Percentiles rank a stretch among this genome's conserved stretches.
Evolutionary conservation across 2,797 vertebrate species (phyloP).

Genomic region (Pelochelys cantorii): DNA sequence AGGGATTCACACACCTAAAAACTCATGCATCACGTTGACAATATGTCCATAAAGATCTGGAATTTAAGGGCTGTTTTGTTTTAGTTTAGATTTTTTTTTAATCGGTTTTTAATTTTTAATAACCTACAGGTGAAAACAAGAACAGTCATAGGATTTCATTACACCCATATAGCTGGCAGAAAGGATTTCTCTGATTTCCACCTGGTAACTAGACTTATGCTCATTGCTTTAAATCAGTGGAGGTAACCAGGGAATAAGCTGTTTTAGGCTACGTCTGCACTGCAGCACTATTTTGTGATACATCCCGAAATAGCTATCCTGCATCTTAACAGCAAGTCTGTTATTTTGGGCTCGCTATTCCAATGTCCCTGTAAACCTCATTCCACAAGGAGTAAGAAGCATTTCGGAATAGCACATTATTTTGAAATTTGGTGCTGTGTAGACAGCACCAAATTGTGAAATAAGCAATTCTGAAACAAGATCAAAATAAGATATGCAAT

Average conservation of each 20-base stretch:
- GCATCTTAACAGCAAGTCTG: too few species aligned
- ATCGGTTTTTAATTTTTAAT: constrained; percentile 66
- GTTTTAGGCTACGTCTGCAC: too few species aligned
- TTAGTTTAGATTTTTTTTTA: constrained; percentile 58
- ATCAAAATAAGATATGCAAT: too few species aligned
- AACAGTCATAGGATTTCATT: constrained; percentile 20
- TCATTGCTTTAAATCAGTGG: not conserved
- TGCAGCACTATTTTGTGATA: too few species aligned
- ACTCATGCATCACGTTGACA: constrained; percentile 68
- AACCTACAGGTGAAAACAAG: constrained; percentile 45
- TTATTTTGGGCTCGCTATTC: too few species aligned
- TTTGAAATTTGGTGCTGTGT: too few species aligned
- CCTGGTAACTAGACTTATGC: not conserved
- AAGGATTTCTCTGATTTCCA: constrained; percentile 12
- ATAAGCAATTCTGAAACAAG: too few species aligned
- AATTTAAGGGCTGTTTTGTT: constrained; percentile 27
- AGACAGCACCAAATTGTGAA: too few species aligned
- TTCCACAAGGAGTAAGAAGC: too few species aligned
- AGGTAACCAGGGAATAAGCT: not conserved
- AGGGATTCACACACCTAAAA: constrained; percentile 70
- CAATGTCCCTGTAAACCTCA: too few species aligned
- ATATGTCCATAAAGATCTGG: constrained; percentile 45
- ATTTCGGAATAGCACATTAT: too few species aligned
- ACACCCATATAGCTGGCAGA: not conserved
- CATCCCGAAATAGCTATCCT: too few species aligned